Evolutionary conservation across 2,797 vertebrate species (phyloP).

Genomic region (Rallus crepitans): DNA sequence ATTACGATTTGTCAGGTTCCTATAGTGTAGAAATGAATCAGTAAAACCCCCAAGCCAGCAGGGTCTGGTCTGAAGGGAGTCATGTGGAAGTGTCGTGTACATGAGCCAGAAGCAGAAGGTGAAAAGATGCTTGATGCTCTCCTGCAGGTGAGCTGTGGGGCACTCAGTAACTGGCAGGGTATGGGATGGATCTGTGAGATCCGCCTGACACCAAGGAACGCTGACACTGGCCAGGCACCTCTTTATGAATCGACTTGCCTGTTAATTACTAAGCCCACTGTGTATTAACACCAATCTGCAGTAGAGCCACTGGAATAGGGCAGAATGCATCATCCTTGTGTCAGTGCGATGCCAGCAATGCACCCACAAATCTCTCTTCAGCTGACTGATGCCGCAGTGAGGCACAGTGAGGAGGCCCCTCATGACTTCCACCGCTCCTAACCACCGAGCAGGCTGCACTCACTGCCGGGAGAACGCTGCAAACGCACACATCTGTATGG

Average conservation of each 20-base stretch:
- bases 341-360: neutral
- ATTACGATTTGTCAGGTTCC: constrained; percentile 45
- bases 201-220: neutral
- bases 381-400: neutral
- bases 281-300: neutral
- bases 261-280: neutral
- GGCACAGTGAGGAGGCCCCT: neutral
- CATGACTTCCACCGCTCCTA: neutral
- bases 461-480: neutral
- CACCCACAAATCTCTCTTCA: neutral
- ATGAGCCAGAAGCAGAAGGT: neutral
- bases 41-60: neutral
- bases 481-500: rapidly evolving
- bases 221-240: neutral
- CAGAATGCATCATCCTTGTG: neutral
- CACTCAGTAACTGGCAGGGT: neutral
- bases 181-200: neutral
- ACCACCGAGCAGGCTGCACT: neutral
- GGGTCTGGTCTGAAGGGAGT: neutral
- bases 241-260: neutral
- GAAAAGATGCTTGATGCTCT: neutral
- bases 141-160: neutral
- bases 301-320: neutral
- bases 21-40: neutral
- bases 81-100: neutral